Evolutionary conservation across 1,140 invertebrate genomes (phyloP).

Genomic region (Drosophila tristis): DNA sequence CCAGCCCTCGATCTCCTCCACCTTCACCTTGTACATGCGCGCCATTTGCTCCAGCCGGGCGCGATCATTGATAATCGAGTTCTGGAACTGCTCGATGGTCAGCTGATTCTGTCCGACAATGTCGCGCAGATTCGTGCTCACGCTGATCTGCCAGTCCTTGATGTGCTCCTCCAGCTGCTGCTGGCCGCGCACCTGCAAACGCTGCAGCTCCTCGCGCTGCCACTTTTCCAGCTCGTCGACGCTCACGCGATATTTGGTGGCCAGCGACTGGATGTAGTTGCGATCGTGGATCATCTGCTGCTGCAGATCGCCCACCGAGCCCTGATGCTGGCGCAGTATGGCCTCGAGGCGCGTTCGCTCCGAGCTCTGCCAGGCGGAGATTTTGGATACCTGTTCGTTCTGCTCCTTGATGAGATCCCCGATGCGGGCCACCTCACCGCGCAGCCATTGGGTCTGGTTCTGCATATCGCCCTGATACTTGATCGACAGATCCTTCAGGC

Average conservation of each 20-base stretch:
- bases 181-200: constrained; percentile 64
- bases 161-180: constrained; percentile 68
- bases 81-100: constrained; percentile 78
- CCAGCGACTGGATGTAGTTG: constrained; percentile 68
- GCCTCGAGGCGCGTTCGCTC: constrained; percentile 70
- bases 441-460: constrained; percentile 77
- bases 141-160: constrained; percentile 74
- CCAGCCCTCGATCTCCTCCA: constrained; percentile 77
- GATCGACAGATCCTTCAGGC: constrained; percentile 64
- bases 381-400: constrained; percentile 67
- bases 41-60: constrained; percentile 67
- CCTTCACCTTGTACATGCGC: constrained; percentile 69
- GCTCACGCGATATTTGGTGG: constrained; percentile 73
- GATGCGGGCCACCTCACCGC: constrained; percentile 70
- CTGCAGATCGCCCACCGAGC: constrained; percentile 68
- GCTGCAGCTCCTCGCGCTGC: constrained; percentile 70
- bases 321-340: constrained; percentile 70
- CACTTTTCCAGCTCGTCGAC: constrained; percentile 80
- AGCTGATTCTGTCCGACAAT: constrained; percentile 72
- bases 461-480: constrained; percentile 79
- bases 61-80: constrained; percentile 70
- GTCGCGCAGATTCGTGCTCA: constrained; percentile 60
- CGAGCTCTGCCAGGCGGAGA: constrained; percentile 75
- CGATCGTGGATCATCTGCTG: constrained; percentile 71
- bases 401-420: constrained; percentile 72